Evolutionary conservation across 2,113 vertebrate species (phyloP), one percentile per base, ranked within the genome.

Genomic region (Platichthys stellatus): DNA sequence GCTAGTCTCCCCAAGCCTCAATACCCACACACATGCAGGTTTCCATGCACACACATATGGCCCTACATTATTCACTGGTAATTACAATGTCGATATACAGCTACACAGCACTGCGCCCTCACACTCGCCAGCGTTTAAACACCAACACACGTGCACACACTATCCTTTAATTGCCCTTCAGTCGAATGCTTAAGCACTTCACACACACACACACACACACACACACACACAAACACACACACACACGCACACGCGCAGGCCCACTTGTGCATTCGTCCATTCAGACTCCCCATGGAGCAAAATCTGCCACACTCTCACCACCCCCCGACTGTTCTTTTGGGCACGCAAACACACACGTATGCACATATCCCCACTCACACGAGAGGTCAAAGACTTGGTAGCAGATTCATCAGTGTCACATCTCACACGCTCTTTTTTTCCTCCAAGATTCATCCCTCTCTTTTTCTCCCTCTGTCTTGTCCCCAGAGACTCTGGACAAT

Each of bases 151-250:
- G 20, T 38, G 18, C 59, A 38, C 71, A 78, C 75, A n/a, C 60
- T 64, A 78, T 63, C 83, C 83, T 89, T 91, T 90, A 91, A 85
- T 89, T 88, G 90, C 75, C 88, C 86, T 87, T 89, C 85, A 90
- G 84, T 90, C 78, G 81, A 88, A 87, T 78, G 61, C 79, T 75
- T 81, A 69, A 58, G 70, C 62, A 70, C 67, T 74, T 80, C 38
- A 40, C 38, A 40, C 38, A 40, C 38, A 40, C 10, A 12, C n/a
- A 67, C 57, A 67, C 63, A 76, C 69, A 67, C 21, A 71, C 72
- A 72, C 69, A 87, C 38, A 40, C 38, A 40, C 38, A 40, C 38
- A 40, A n/a, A n/a, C n/a, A n/a, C 9, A 11, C n/a, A 67, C 62
- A 67, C 59, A 76, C 63, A 67, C 21, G 67, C 68, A 72, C 69